Conservation (phyloP, 1,140 invertebrate genomes). For the Caenorhabditis tropicalis region DNA sequence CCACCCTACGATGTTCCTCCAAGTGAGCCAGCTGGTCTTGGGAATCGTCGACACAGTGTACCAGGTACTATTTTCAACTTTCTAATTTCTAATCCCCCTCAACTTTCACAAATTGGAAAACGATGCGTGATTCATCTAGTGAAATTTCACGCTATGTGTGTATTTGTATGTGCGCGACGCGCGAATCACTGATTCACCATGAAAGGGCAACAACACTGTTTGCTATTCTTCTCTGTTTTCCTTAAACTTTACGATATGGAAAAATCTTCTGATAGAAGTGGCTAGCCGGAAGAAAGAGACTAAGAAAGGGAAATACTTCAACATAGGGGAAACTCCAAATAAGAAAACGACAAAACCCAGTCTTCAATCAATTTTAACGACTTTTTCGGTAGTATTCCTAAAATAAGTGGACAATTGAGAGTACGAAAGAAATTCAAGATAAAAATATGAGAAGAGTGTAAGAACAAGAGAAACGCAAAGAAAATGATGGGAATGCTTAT, state of each 20-base stretch:
- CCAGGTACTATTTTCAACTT: background rate
- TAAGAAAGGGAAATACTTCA: too few species aligned
- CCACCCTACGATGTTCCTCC: background rate
- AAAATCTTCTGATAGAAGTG: background rate
- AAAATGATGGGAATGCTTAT: background rate
- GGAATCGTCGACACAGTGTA: background rate
- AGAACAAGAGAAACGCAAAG: background rate
- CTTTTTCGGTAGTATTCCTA: background rate
- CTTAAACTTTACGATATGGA: conserved; percentile 28
- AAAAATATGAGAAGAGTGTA: background rate
- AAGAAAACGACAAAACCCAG: background rate
- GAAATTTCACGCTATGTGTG: background rate
- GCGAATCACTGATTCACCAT: conserved; percentile 35
- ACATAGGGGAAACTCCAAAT: too few species aligned
- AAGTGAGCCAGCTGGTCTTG: background rate
- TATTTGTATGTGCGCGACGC: background rate
- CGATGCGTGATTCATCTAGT: background rate
- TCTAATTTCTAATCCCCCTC: background rate
- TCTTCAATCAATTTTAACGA: background rate
- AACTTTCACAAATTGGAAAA: background rate
- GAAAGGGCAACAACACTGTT: conserved; percentile 24
- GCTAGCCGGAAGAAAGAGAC: background rate
- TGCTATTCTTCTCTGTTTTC: conserved; percentile 35
- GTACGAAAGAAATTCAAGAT: background rate
- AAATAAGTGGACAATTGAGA: background rate